Evolutionary conservation across 1,140 invertebrate genomes (phyloP).

Genomic region (Ceratina calcarata): DNA sequence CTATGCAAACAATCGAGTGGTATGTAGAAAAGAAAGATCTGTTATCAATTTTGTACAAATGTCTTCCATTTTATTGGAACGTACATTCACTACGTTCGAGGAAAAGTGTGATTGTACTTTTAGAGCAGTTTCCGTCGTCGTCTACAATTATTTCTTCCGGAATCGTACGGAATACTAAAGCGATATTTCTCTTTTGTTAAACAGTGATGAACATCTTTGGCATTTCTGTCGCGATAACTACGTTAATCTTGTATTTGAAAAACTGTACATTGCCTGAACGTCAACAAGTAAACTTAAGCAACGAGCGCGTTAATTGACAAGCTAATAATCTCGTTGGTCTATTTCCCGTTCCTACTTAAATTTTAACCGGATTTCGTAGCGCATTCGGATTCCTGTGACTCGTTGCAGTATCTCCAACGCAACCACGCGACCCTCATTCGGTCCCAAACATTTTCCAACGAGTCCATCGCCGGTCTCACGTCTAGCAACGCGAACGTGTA

Average conservation of each 20-base stretch:
- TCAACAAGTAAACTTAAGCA: background rate
- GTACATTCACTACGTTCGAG: background rate
- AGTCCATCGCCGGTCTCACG: conserved; percentile 98
- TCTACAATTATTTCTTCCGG: background rate
- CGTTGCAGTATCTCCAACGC: conserved; percentile 87
- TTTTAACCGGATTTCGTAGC: conserved; percentile 6
- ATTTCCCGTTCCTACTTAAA: background rate
- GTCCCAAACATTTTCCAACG: conserved; percentile 95
- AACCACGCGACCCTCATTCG: conserved; percentile 96
- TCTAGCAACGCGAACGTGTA: conserved; percentile 96
- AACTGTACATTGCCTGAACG: conserved; percentile 10
- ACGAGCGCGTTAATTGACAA: background rate
- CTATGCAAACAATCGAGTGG: conserved; percentile 40
- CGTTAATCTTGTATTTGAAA: background rate
- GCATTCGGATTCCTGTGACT: conserved; percentile 20
- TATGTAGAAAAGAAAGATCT: conserved; percentile 3
- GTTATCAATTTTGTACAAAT: background rate
- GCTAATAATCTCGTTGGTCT: conserved; percentile 6
- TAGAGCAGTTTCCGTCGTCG: background rate
- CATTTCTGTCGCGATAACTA: conserved; percentile 2
- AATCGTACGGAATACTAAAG: conserved; percentile 26
- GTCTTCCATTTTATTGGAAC: conserved; percentile 6
- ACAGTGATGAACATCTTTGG: conserved; percentile 1
- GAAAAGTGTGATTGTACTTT: background rate
- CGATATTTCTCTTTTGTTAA: background rate